Evolutionary conservation across 1,140 invertebrate species (phyloP), one percentile per base, ranked within the genome.

Genomic region (Choristoneura fumiferana): DNA sequence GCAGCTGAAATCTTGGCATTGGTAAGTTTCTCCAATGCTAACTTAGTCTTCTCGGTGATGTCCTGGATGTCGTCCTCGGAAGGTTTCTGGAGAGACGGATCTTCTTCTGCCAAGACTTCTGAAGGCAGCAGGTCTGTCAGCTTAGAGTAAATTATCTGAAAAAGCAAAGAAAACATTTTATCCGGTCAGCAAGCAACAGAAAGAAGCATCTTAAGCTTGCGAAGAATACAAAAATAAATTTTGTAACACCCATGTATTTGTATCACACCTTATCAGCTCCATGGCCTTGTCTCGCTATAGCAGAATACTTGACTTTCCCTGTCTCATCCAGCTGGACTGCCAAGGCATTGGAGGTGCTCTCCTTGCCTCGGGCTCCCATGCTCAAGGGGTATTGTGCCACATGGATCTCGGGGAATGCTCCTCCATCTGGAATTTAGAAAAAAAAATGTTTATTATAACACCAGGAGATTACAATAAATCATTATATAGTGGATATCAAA

Each of bases 381-480:
- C 94, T 94, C 22, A 99, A 86, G 0, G 99, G 99, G 90, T 98
- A 98, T 76, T 99, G 99, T 0, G 98, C 98, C 9, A 99, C 95
- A 82, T 95, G 96, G 58, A 99, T 98, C 90, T 99, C 99, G 0
- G 99, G 98, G 89, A 98, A 99, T 0, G 99, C 97, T 8, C 99
- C 99, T 5, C 99, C 99, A 94, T 99, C 98, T 72, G 93, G 93
- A 92, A n/a, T n/a, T n/a, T n/a, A n/a, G n/a, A n/a, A n/a, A n/a
- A n/a, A n/a, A n/a, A n/a, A n/a, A n/a, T n/a, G n/a, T n/a, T n/a
- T n/a, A n/a, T n/a, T n/a, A n/a, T n/a, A n/a, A n/a, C n/a, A n/a
- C n/a, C n/a, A n/a, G n/a, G n/a, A n/a, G n/a, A n/a, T n/a, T n/a
- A n/a, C n/a, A n/a, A n/a, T n/a, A n/a, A n/a, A n/a, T n/a, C n/a